A percentile compares a stretch with the other conserved stretches of the same genome.
Evolutionary conservation across 2,797 vertebrate species (phyloP).

Genomic region (Ambastaia sidthimunki): DNA sequence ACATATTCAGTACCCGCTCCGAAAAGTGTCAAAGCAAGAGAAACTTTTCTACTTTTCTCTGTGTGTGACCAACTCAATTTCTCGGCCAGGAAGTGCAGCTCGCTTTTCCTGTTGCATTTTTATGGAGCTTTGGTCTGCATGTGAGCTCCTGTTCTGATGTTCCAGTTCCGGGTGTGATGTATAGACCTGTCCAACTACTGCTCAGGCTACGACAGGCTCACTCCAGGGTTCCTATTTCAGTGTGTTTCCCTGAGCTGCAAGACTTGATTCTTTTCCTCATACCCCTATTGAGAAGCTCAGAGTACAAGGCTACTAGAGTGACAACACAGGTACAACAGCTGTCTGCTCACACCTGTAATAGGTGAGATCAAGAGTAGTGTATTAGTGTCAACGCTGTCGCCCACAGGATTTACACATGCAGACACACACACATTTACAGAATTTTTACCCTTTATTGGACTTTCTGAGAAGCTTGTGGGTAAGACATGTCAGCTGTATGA

Average conservation of each 20-base stretch:
- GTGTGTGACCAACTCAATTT: slow-evolving; percentile 36
- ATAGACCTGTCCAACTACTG: slow-evolving; percentile 44
- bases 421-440: slow-evolving; percentile 25
- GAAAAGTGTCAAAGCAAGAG: slow-evolving; percentile 45
- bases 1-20: slow-evolving; percentile 23
- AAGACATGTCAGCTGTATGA: slow-evolving; percentile 48
- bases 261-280: slow-evolving; percentile 41
- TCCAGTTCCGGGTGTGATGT: slow-evolving; percentile 48
- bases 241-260: slow-evolving; percentile 19
- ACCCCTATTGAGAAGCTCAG: slow-evolving; percentile 27
- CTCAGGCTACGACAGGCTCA: slow-evolving; percentile 29
- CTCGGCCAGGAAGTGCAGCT: slow-evolving; percentile 12
- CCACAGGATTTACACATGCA: slow-evolving; percentile 39
- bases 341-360: slow-evolving; percentile 58
- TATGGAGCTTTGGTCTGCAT: slow-evolving; percentile 37
- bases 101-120: slow-evolving; percentile 41
- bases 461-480: slow-evolving; percentile 50
- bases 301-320: slow-evolving; percentile 48
- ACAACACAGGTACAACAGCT: slow-evolving; percentile 56
- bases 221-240: slow-evolving; percentile 43
- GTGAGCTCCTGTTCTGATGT: slow-evolving; percentile 23
- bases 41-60: slow-evolving; percentile 49
- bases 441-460: slow-evolving; percentile 47
- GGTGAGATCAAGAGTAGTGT: slow-evolving; percentile 47
- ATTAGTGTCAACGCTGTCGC: slow-evolving; percentile 57